phyloP scores from a whole-genome alignment of 2,113 vertebrate species.

The Tragulus kanchil region DNA sequence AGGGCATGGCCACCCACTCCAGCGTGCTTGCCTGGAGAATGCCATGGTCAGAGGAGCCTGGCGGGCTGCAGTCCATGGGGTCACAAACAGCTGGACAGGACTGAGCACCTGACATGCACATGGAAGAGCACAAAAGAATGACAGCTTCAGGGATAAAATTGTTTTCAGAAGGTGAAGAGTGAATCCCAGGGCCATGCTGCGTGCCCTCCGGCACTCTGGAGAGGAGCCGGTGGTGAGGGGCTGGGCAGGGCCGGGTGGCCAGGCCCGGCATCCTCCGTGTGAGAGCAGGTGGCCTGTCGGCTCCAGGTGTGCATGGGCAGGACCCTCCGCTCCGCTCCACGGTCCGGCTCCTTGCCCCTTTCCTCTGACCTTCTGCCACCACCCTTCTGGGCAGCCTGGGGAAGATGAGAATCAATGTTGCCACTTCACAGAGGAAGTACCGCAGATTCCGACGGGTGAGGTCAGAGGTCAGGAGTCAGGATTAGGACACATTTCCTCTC shows the following conservation, averaged over 20 bases:
- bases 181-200: fast-evolving
- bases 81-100: not conserved
- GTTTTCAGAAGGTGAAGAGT: fast-evolving
- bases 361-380: not conserved
- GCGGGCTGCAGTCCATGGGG: not conserved
- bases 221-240: not conserved
- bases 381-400: fast-evolving
- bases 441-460: not conserved
- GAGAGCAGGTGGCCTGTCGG: not conserved
- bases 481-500: not conserved
- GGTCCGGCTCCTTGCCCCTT: too few species aligned
- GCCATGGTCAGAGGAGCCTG: not conserved
- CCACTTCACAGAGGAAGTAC: not conserved
- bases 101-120: not conserved
- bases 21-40: not conserved
- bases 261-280: not conserved
- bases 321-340: fast-evolving
- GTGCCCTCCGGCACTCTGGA: fast-evolving
- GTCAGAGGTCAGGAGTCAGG: too few species aligned
- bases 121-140: not conserved
- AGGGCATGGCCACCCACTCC: not conserved
- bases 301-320: fast-evolving
- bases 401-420: fast-evolving
- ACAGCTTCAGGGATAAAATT: fast-evolving
- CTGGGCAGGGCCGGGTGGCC: fast-evolving